These are phyloP conservation scores for Agrochola lychnidis DNA, from an alignment of 2,888 invertebrate genomes.

Conservation along the genomic window DNA sequence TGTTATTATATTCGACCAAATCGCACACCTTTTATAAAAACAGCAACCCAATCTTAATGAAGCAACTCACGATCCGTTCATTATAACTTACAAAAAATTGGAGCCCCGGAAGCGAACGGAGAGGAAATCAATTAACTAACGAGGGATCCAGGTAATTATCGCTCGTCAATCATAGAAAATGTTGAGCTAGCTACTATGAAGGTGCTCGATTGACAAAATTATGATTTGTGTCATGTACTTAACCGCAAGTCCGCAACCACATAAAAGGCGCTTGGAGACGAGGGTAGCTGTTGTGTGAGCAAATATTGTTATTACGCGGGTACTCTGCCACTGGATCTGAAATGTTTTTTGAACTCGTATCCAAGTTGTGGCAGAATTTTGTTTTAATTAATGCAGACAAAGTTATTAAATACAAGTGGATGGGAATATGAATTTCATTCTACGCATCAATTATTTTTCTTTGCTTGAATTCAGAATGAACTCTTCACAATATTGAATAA, in stretches of 20 bases:
- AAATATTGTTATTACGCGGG: constrained; percentile 42
- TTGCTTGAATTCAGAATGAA: neutral
- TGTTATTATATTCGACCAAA: neutral
- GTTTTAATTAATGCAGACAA: neutral
- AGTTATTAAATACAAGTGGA: neutral
- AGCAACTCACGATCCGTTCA: constrained; percentile 23
- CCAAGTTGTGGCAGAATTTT: neutral
- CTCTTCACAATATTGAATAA: neutral
- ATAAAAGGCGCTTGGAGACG: constrained; percentile 26
- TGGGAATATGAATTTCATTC: neutral
- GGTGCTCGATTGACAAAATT: constrained; percentile 32
- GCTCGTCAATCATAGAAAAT: constrained; percentile 55
- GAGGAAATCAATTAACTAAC: constrained; percentile 63
- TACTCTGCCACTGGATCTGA: neutral
- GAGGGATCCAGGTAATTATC: constrained; percentile 62
- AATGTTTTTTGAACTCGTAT: neutral
- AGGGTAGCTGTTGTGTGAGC: constrained; percentile 49
- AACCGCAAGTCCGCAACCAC: constrained; percentile 25
- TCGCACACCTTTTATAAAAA: constrained; percentile 12
- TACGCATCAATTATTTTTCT: neutral
- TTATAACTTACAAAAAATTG: constrained; percentile 48
- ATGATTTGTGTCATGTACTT: constrained; percentile 49
- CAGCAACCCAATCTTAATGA: constrained; percentile 35
- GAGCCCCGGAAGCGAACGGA: constrained; percentile 34
- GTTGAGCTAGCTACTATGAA: constrained; percentile 15